Conservation (phyloP, 2,797 vertebrate species). For the Enoplosus armatus region DNA sequence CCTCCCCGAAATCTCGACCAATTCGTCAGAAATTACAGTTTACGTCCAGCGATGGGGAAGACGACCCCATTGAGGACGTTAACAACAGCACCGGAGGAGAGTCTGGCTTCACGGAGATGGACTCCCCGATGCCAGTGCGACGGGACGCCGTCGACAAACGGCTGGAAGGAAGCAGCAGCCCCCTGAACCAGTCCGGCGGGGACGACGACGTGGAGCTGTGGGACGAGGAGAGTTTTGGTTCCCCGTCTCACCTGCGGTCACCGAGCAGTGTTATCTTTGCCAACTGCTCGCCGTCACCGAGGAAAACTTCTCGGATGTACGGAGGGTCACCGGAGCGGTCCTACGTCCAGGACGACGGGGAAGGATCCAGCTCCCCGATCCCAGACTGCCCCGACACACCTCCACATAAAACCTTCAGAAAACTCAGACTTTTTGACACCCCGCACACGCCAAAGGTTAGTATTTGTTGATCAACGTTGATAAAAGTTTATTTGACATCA, state of each 20-base stretch:
- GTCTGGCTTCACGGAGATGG: constrained; percentile 95
- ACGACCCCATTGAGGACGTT: constrained; percentile 89
- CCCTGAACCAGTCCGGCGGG: constrained; percentile 71
- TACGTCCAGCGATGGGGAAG: constrained; percentile 89
- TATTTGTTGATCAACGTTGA: neutral
- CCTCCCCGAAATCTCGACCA: constrained; percentile 76
- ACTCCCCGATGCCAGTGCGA: constrained; percentile 88
- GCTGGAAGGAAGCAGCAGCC: constrained; percentile 77
- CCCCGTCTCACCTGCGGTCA: constrained; percentile 87
- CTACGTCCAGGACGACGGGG: constrained; percentile 74
- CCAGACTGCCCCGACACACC: constrained; percentile 94
- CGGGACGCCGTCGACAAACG: constrained; percentile 63
- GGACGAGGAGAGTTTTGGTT: constrained; percentile 92
- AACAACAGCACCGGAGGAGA: constrained; percentile 95
- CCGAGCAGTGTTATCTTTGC: constrained; percentile 78
- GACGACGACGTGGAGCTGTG: constrained; percentile 87
- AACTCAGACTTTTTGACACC: constrained; percentile 95
- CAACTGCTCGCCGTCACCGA: constrained; percentile 87
- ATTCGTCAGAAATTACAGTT: constrained; percentile 92
- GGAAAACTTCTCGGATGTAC: constrained; percentile 80
- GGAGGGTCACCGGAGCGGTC: constrained; percentile 77
- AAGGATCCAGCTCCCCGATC: constrained; percentile 87
- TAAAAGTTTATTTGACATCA: neutral
- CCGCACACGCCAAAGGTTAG: constrained; percentile 97
- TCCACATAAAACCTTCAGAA: constrained; percentile 96